phyloP scores from a whole-genome alignment of 1,140 invertebrate genomes.

The Bicyclus anynana region DNA sequence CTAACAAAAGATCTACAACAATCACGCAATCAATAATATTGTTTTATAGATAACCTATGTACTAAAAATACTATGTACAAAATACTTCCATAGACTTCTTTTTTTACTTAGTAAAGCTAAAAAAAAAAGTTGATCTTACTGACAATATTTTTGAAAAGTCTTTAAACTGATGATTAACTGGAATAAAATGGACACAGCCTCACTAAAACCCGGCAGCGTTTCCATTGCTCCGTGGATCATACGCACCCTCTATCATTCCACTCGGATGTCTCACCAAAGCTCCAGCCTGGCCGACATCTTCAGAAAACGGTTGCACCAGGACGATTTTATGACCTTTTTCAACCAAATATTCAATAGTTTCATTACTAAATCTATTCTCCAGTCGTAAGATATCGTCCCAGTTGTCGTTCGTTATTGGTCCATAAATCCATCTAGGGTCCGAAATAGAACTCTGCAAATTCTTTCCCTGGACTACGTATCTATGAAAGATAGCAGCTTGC shows the following conservation, averaged over 20 bases:
- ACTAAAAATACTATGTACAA: too few species aligned
- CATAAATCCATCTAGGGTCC: constrained; percentile 61
- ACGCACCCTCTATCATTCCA: constrained; percentile 60
- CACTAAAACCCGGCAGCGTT: constrained; percentile 54
- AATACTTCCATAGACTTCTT: too few species aligned
- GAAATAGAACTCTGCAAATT: constrained; percentile 48
- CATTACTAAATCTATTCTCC: constrained; percentile 48
- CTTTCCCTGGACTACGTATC: constrained; percentile 55
- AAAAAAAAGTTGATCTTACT: too few species aligned
- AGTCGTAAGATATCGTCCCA: constrained; percentile 35
- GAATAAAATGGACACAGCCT: background rate
- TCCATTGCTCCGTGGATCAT: constrained; percentile 55
- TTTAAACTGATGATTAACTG: too few species aligned
- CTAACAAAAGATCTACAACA: too few species aligned
- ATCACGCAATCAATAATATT: too few species aligned
- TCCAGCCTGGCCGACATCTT: constrained; percentile 51
- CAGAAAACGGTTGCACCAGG: constrained; percentile 37
- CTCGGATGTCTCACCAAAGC: constrained; percentile 50
- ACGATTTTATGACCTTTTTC: constrained; percentile 47
- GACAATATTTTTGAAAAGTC: too few species aligned
- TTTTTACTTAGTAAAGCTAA: too few species aligned
- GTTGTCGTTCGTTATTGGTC: constrained; percentile 26
- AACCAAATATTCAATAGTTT: constrained; percentile 46
- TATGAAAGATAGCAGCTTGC: constrained; percentile 63
- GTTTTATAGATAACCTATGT: too few species aligned